These are phyloP conservation scores for Catharus fuscescens DNA, from an alignment of 2,113 vertebrate genomes.

Conservation along the genomic window DNA sequence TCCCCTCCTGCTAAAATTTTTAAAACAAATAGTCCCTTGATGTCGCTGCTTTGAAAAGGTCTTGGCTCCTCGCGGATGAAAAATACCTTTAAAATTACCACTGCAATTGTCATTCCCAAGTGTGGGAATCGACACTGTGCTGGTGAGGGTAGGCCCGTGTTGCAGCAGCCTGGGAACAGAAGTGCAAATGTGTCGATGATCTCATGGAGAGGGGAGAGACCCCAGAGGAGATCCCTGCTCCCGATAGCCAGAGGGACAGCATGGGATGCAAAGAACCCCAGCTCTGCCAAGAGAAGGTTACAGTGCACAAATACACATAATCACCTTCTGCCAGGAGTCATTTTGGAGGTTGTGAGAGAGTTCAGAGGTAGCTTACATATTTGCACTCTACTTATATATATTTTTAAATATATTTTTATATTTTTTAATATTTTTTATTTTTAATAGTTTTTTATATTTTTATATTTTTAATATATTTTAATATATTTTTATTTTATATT, in stretches of 20 bases:
- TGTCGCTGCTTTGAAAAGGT: neutral
- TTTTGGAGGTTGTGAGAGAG: neutral
- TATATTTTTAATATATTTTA: too few species aligned
- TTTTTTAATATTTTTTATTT: too few species aligned
- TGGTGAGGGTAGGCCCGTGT: neutral
- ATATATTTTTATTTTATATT: too few species aligned
- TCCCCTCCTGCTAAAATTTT: neutral
- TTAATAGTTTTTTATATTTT: too few species aligned
- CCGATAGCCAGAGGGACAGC: neutral
- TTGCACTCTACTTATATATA: neutral
- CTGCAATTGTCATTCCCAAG: constrained; percentile 28
- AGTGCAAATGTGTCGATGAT: constrained; percentile 58
- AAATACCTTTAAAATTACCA: constrained; percentile 1
- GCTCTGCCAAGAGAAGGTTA: neutral
- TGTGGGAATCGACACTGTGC: constrained; percentile 15
- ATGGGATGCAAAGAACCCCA: neutral
- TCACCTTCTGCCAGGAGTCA: neutral
- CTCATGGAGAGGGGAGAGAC: neutral
- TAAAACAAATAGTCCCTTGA: constrained; percentile 23
- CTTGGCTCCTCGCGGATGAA: neutral
- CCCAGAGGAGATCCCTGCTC: neutral
- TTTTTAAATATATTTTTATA: neutral
- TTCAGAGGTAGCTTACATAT: neutral
- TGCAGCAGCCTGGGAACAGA: constrained; percentile 1
- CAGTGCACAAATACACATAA: neutral